These are phyloP conservation scores for Trachemys scripta DNA, from an alignment of 2,113 vertebrate species.

Conservation along the genomic window DNA sequence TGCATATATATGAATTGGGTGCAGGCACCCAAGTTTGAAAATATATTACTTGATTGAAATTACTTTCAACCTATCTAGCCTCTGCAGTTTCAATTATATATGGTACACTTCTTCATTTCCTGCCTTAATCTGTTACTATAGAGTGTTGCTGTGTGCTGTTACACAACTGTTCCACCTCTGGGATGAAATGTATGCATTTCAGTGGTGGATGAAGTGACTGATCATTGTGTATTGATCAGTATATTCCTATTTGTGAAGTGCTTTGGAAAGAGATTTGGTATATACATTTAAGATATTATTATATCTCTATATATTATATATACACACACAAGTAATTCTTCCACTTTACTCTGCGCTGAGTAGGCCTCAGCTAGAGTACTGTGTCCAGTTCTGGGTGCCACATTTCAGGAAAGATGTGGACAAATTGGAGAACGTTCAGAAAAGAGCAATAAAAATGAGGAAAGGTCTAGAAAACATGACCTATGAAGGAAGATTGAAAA, in stretches of 20 bases:
- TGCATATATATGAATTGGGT: neutral
- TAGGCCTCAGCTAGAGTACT: too few relatives aligned
- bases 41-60: accelerated
- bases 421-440: too few relatives aligned
- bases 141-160: neutral
- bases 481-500: too few relatives aligned
- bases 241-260: neutral
- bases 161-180: too few relatives aligned
- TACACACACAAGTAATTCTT: too few relatives aligned
- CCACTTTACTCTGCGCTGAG: too few relatives aligned
- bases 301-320: too few relatives aligned
- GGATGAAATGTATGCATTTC: too few relatives aligned
- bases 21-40: neutral
- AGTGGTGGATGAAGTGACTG: neutral
- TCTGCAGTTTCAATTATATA: neutral
- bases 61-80: accelerated
- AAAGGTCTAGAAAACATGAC: too few relatives aligned
- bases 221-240: neutral
- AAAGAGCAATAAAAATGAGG: too few relatives aligned
- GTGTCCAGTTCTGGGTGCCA: too few relatives aligned
- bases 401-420: too few relatives aligned
- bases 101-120: neutral
- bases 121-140: neutral
- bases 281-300: neutral
- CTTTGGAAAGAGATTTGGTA: neutral